A percentile compares a stretch with the other conserved stretches of the same genome.
phyloP scores from a whole-genome alignment of 2,797 vertebrate genomes.

The Eulemur coronatus region DNA sequence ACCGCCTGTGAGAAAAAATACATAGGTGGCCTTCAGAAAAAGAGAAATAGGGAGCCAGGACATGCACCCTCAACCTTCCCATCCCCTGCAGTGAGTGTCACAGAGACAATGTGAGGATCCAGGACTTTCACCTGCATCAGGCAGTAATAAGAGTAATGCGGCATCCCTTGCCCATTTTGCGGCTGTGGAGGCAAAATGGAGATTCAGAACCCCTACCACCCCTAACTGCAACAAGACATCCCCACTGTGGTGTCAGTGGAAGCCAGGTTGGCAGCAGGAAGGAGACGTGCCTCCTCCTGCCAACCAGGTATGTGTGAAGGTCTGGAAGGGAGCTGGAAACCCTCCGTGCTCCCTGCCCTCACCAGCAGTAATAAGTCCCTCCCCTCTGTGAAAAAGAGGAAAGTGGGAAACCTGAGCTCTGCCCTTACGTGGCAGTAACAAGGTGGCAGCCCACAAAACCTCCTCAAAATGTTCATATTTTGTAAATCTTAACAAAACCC shows the following conservation, averaged over 20 bases:
- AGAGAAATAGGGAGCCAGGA: background rate
- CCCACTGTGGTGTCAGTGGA: background rate
- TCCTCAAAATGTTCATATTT: background rate
- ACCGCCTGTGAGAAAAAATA: no score
- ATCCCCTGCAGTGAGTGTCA: background rate
- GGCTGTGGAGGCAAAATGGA: background rate
- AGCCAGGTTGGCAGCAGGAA: background rate
- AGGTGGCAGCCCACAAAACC: background rate
- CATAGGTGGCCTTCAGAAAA: background rate
- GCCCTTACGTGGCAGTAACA: no score
- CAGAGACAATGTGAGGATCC: background rate
- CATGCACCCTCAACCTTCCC: background rate
- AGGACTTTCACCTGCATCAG: background rate
- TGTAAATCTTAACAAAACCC: no score
- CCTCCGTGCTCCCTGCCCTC: no score
- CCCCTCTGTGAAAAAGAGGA: background rate
- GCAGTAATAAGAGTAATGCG: background rate
- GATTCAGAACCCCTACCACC: no score
- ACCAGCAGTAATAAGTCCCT: background rate
- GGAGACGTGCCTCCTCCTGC: background rate
- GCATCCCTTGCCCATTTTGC: no score
- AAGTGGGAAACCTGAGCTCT: background rate
- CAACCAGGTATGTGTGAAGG: background rate
- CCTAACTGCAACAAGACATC: no score
- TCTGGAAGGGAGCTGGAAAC: background rate